These are phyloP conservation scores for Branchellion lobata DNA, from an alignment of 2,888 invertebrate genomes.

Conservation along the genomic window DNA sequence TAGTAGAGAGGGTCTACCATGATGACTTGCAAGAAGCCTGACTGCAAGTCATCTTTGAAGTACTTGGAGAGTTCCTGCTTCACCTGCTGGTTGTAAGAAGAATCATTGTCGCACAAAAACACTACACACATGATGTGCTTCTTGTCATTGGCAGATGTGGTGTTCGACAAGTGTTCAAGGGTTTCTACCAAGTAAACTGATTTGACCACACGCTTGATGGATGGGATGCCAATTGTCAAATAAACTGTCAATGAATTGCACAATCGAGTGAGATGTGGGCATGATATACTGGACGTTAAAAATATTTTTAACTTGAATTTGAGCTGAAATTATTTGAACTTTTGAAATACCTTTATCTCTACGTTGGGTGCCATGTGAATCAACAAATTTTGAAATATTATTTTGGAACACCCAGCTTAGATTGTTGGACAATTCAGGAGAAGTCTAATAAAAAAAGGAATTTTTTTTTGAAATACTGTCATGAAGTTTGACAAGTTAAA, in stretches of 20 bases:
- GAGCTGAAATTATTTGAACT: too few relatives aligned
- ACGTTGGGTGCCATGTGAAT: background rate
- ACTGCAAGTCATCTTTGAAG: constrained; percentile 54
- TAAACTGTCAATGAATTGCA: too few relatives aligned
- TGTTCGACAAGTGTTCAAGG: constrained; percentile 58
- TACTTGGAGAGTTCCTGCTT: constrained; percentile 49
- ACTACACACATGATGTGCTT: constrained; percentile 58
- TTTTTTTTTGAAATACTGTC: too few relatives aligned
- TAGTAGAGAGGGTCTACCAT: constrained; percentile 55
- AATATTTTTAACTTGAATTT: too few relatives aligned
- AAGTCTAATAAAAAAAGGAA: background rate
- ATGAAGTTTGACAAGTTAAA: too few relatives aligned
- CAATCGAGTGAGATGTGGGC: too few relatives aligned
- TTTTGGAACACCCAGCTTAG: background rate
- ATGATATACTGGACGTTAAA: too few relatives aligned
- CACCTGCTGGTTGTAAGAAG: constrained; percentile 52
- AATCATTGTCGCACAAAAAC: constrained; percentile 60
- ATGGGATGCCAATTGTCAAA: constrained; percentile 62
- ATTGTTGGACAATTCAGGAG: background rate
- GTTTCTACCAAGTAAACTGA: constrained; percentile 60
- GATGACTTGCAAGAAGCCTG: constrained; percentile 60
- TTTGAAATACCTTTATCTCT: too few relatives aligned
- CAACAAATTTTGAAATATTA: background rate
- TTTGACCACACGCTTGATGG: constrained; percentile 58
- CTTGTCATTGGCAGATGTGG: constrained; percentile 56